Base-by-base conservation (phyloP, 1,140 invertebrate species). In the Forficula auricularia region DNA sequence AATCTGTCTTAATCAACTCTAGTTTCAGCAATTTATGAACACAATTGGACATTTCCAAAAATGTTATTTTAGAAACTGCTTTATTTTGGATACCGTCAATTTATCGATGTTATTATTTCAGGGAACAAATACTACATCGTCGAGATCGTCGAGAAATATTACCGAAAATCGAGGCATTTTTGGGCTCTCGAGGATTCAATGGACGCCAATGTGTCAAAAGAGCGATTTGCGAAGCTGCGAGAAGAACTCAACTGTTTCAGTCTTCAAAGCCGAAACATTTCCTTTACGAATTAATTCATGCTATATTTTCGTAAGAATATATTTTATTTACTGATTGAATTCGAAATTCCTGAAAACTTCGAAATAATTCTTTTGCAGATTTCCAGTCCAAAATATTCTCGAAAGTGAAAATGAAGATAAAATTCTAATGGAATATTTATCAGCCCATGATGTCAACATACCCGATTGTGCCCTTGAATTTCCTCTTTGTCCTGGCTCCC, bases 131-230 rank as follows among this genome's bases (percentile, higher is more conserved):
- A 10, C 52, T 63, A 37, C 59, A 62, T 44, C 55, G 62, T 9
- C 48, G 42, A 9, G 59, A 54, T 38, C 50, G 63, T 13, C 59
- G 62, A 38, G 49, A 59, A 20, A 27, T 64, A 3, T 65, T 57
- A 40, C 61, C 62, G 9, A 65, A 63, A 51, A 59, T 66, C 15
- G 62, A 65, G 43, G 58, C 60, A 27, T 59, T 65, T 15, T 45
- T 66, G 12, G 54, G 65, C 20, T 57, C 63, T 62, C 64, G 50
- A 12, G 43, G 38, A 6, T 36, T 43, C 0, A 27, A 46, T 20
- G 46, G 42, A 13, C 39, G 43, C 32, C 20, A 16, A 0, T 47
- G 44, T 33, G 19, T 46, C 14, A 22, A 40, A 19, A 42, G 44
- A 31, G 44, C 42, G 30, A 27, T 47, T 18, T 52, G 48, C 30